Conservation (phyloP, 2,797 vertebrate genomes). For the Chelidonichthys spinosus region DNA sequence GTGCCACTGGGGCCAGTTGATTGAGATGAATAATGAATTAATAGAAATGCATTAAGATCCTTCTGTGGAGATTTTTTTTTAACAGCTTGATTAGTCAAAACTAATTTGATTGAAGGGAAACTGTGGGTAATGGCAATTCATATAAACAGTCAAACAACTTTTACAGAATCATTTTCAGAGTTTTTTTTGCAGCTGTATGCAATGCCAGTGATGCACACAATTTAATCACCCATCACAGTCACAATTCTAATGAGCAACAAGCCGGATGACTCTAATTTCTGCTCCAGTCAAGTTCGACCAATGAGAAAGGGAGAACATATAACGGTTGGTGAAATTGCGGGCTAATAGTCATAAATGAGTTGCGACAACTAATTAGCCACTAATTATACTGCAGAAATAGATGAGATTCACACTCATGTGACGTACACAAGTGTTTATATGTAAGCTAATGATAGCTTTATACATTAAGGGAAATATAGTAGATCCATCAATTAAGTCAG, state of each 20-base stretch:
- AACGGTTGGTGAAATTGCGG: constrained; percentile 42
- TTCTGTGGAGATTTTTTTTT: constrained; percentile 21
- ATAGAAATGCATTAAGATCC: constrained; percentile 68
- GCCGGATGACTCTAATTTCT: constrained; percentile 37
- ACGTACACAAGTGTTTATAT: background rate
- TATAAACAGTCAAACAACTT: constrained; percentile 51
- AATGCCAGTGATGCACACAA: constrained; percentile 9
- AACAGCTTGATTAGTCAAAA: constrained; percentile 60
- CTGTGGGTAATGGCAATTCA: constrained; percentile 49
- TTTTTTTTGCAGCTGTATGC: constrained; percentile 29
- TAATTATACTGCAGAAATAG: constrained; percentile 37
- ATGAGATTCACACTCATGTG: constrained; percentile 7
- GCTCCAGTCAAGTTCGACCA: constrained; percentile 35
- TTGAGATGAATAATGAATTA: constrained; percentile 68
- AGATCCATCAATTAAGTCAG: background rate
- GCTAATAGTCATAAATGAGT: constrained; percentile 34
- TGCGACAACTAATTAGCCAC: constrained; percentile 43
- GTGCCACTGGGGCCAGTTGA: constrained; percentile 56
- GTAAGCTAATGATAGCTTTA: too few species aligned
- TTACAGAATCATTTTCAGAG: constrained; percentile 35
- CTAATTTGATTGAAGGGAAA: constrained; percentile 60
- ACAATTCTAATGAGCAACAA: constrained; percentile 55
- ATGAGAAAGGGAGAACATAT: constrained; percentile 14
- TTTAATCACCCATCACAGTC: constrained; percentile 51
- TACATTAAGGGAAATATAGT: background rate